These are phyloP conservation scores for Hemicordylus capensis DNA, from an alignment of 2,113 vertebrate species.

Conservation along the genomic window DNA sequence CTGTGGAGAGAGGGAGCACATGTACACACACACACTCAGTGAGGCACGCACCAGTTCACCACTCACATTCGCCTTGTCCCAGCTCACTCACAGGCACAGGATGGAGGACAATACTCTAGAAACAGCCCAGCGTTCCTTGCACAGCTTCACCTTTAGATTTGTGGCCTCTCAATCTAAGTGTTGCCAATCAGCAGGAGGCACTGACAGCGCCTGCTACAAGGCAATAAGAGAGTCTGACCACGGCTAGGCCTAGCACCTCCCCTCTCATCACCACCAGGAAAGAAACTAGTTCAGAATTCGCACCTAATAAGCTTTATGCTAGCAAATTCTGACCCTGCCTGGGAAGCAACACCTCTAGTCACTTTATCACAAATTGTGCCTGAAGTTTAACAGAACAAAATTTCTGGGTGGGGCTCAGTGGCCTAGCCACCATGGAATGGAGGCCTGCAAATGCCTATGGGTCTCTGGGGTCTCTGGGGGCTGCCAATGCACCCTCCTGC, in stretches of 20 bases:
- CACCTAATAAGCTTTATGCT: background rate
- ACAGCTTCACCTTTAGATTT: background rate
- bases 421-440: no score
- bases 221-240: background rate
- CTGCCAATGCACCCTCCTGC: no score
- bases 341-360: background rate
- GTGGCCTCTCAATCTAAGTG: background rate
- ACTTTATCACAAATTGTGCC: background rate
- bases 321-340: background rate
- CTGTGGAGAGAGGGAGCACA: conserved; percentile 72
- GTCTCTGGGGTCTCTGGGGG: no score
- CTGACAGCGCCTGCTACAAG: background rate
- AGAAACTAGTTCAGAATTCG: background rate
- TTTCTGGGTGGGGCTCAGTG: background rate
- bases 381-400: background rate
- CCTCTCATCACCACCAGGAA: background rate
- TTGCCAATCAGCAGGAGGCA: background rate
- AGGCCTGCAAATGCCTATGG: no score
- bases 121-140: background rate
- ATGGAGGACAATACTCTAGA: background rate
- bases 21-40: background rate
- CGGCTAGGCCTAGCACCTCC: no score
- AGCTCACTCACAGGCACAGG: background rate
- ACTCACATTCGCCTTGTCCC: background rate
- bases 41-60: conserved; percentile 7